Percentiles rank a stretch among this genome's conserved stretches.
Conservation (phyloP, 2,888 invertebrate genomes). For the Brachyptera putata region DNA sequence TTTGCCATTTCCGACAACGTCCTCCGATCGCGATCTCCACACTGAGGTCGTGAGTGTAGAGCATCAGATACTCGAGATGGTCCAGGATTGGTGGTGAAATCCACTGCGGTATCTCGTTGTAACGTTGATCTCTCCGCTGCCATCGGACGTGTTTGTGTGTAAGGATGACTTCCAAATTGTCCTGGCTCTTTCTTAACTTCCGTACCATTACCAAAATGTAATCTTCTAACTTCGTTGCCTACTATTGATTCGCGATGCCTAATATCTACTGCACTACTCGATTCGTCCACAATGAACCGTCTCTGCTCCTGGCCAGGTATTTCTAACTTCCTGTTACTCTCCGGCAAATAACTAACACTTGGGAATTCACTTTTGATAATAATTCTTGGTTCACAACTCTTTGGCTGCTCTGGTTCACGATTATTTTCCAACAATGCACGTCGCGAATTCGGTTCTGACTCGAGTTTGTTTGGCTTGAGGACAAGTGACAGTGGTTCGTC, state of each 20-base stretch:
- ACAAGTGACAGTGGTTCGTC: conserved; percentile 34
- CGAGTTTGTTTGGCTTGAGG: conserved; percentile 1
- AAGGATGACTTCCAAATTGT: neutral
- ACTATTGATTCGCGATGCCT: neutral
- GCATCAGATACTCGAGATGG: neutral
- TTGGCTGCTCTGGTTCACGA: neutral
- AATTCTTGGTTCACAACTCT: neutral
- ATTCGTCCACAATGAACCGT: neutral
- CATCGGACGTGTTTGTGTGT: neutral
- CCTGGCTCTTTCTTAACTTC: conserved; percentile 1
- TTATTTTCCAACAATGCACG: no score
- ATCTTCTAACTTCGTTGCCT: neutral
- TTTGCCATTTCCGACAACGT: conserved; percentile 18
- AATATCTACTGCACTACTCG: no score
- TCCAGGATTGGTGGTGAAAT: conserved; percentile 1
- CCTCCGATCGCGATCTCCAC: neutral
- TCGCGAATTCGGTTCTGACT: neutral
- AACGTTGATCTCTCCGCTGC: neutral
- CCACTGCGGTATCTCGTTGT: neutral
- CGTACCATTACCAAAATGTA: neutral
- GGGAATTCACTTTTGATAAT: conserved; percentile 1
- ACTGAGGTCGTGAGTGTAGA: neutral
- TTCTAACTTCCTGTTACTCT: neutral
- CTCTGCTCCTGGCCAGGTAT: neutral
- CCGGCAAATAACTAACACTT: neutral